phyloP scores from a whole-genome alignment of 1,140 invertebrate genomes.

The Brachionus sp. region DNA sequence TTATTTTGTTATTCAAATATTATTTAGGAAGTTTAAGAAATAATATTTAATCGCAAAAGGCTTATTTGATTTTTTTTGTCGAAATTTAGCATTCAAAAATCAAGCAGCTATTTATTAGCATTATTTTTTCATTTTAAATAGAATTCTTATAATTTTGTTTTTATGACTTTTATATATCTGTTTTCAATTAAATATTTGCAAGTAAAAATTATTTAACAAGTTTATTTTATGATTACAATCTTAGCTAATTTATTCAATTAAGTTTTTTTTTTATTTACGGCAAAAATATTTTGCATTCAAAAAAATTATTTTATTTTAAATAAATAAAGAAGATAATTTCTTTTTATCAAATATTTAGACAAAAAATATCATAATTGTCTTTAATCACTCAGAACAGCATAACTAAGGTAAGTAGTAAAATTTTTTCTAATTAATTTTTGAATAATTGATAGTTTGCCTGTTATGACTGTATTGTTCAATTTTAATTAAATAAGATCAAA shows the following conservation, averaged over 20 bases:
- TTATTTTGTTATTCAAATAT: background rate
- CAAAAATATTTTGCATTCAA: no score
- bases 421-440: no score
- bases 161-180: background rate
- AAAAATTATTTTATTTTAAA: no score
- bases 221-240: background rate
- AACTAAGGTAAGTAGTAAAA: no score
- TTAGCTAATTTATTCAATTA: background rate
- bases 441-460: no score
- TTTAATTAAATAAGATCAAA: no score
- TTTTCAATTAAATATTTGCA: background rate
- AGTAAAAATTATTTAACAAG: background rate
- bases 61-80: background rate
- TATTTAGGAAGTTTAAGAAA: background rate
- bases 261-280: background rate
- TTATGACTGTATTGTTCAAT: no score
- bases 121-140: background rate
- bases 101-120: background rate
- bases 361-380: no score
- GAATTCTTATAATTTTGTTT: background rate
- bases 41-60: background rate
- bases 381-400: no score
- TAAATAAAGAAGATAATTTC: no score
- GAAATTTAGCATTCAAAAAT: background rate
- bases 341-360: no score